These are phyloP conservation scores for Peromyscus attwateri DNA, from an alignment of 2,797 vertebrate species.

Conservation along the genomic window DNA sequence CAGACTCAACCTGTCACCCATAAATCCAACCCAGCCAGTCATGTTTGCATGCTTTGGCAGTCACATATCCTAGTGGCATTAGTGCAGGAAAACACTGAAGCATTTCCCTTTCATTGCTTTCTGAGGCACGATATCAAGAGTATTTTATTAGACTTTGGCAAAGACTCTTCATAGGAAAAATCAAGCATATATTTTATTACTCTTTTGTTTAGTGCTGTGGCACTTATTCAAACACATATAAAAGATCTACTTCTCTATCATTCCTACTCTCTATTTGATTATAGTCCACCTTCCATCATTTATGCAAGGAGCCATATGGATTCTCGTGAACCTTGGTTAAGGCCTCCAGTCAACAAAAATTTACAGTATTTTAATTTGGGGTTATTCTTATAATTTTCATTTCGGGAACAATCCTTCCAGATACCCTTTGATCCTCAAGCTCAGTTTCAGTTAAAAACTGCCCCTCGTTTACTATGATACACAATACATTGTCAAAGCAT, in stretches of 20 bases:
- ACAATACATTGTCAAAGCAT: not conserved
- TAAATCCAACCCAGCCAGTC: constrained; percentile 25
- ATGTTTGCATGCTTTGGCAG: constrained; percentile 69
- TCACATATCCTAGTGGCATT: constrained; percentile 42
- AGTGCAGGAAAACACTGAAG: constrained; percentile 64
- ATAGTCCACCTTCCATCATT: not conserved
- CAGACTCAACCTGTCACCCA: constrained; percentile 58
- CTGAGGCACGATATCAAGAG: constrained; percentile 59
- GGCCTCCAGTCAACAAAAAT: not conserved
- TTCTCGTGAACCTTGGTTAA: constrained; percentile 47
- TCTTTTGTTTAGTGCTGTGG: constrained; percentile 59
- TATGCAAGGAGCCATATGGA: not conserved
- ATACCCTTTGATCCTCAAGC: not conserved
- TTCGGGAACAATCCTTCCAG: constrained; percentile 31
- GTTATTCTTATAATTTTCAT: not conserved
- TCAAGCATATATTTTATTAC: constrained; percentile 68
- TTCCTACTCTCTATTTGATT: constrained; percentile 59
- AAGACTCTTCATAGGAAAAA: constrained; percentile 69
- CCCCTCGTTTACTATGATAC: not conserved
- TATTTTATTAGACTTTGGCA: constrained; percentile 74
- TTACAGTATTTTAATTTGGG: not conserved
- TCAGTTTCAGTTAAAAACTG: not conserved
- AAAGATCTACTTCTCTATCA: constrained; percentile 55
- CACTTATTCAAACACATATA: constrained; percentile 58
- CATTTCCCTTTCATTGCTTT: constrained; percentile 67